Conservation (phyloP, 2,888 invertebrate genomes). For the Archips xylosteana region DNA sequence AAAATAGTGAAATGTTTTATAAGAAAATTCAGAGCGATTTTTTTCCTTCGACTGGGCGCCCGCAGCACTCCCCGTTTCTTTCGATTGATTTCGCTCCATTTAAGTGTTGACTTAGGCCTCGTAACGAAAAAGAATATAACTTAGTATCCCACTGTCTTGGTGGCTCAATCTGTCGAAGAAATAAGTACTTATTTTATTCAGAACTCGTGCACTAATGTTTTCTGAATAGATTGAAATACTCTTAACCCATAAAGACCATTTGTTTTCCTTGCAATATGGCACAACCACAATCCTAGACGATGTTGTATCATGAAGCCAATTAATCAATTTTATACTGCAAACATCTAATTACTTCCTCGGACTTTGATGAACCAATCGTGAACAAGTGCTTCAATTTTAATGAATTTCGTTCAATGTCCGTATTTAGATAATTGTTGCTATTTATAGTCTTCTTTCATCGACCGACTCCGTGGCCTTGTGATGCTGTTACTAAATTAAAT, state of each 20-base stretch:
- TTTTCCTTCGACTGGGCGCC: constrained; percentile 16
- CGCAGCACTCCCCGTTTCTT: constrained; percentile 23
- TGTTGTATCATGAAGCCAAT: constrained; percentile 20
- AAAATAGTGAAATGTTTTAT: constrained; percentile 31
- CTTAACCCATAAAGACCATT: neutral
- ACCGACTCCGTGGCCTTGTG: constrained; percentile 9
- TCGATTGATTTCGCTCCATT: constrained; percentile 33
- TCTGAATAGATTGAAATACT: neutral
- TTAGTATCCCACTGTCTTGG: constrained; percentile 7
- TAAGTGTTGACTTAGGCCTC: constrained; percentile 34
- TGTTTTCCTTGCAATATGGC: neutral
- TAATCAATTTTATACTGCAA: constrained; percentile 17
- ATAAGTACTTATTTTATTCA: neutral
- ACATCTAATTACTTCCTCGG: constrained; percentile 32
- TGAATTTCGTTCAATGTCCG: constrained; percentile 19
- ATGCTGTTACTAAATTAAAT: constrained; percentile 13
- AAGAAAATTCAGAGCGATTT: constrained; percentile 10
- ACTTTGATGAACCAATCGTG: constrained; percentile 24
- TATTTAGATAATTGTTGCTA: constrained; percentile 36
- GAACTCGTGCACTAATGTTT: neutral
- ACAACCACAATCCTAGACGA: constrained; percentile 10
- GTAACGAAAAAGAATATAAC: constrained; percentile 9
- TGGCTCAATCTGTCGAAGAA: neutral
- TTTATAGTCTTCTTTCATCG: constrained; percentile 29
- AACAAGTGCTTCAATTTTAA: constrained; percentile 24